Conservation (phyloP, 1,140 invertebrate species). For the Vanessa tameamea region DNA sequence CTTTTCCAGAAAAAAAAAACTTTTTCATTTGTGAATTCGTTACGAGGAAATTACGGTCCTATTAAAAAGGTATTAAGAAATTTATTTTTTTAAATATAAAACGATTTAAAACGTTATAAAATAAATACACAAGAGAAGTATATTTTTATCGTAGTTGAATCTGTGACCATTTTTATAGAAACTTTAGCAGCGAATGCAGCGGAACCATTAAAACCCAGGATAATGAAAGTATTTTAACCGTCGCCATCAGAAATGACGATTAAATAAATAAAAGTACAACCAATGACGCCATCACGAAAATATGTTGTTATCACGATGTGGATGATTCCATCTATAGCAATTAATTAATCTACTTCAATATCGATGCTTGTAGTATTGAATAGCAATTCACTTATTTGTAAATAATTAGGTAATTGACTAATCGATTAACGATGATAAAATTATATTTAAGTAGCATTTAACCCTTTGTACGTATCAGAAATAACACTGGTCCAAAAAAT, state of each 20-base stretch:
- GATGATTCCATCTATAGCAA: neutral
- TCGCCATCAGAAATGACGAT: conserved; percentile 26
- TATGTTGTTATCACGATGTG: neutral
- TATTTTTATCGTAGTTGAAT: conserved; percentile 15
- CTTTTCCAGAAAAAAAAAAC: no score
- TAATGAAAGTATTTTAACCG: conserved; percentile 32
- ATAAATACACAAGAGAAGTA: conserved; percentile 10
- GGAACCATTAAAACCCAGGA: conserved; percentile 30
- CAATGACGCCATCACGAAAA: conserved; percentile 1
- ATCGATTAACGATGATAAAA: no score
- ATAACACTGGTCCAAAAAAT: no score
- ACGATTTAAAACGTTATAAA: neutral
- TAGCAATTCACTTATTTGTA: no score
- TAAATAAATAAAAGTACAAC: conserved; percentile 26
- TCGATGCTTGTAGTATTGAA: neutral
- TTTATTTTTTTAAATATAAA: neutral
- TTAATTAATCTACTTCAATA: neutral
- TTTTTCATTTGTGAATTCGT: no score
- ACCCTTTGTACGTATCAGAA: no score
- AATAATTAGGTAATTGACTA: no score
- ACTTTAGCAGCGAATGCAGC: conserved; percentile 11
- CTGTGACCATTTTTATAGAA: conserved; percentile 22
- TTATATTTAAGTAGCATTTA: no score
- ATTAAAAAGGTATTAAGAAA: neutral
- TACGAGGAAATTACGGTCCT: no score